Conservation (phyloP, 2,888 invertebrate genomes). For the Lymantria monacha region DNA sequence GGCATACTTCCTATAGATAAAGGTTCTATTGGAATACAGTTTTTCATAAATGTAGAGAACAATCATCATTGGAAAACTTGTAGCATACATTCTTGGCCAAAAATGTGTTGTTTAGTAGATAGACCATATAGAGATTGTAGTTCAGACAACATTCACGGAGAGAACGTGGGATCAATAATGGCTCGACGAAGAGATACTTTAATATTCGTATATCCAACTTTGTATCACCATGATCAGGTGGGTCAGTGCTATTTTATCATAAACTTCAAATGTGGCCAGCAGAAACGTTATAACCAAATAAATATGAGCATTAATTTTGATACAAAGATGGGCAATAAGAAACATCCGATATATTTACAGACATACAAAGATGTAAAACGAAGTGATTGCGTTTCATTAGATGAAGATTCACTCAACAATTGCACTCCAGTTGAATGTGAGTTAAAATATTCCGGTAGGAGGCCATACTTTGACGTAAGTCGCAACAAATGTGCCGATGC, state of each 20-base stretch:
- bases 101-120: slow-evolving; percentile 53
- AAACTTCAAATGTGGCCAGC: slow-evolving; percentile 39
- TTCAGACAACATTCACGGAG: slow-evolving; percentile 40
- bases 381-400: slow-evolving; percentile 45
- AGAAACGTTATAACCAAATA: slow-evolving; percentile 20
- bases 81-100: slow-evolving; percentile 36
- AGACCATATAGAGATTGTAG: slow-evolving; percentile 42
- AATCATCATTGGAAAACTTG: slow-evolving; percentile 39
- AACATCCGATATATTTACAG: slow-evolving; percentile 24
- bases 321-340: slow-evolving; percentile 40
- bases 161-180: slow-evolving; percentile 28
- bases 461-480: slow-evolving; percentile 44
- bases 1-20: slow-evolving; percentile 54
- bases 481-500: slow-evolving; percentile 44
- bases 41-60: slow-evolving; percentile 60
- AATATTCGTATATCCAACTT: slow-evolving; percentile 48
- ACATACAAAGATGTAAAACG: slow-evolving; percentile 33
- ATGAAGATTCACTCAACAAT: slow-evolving; percentile 51
- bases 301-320: slow-evolving; percentile 51
- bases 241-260: slow-evolving; percentile 55
- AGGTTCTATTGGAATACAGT: slow-evolving; percentile 56
- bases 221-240: slow-evolving; percentile 53
- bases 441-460: slow-evolving; percentile 55
- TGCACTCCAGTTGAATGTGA: slow-evolving; percentile 60
- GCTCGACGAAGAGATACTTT: slow-evolving; percentile 50